Evolutionary conservation across 2,797 vertebrate genomes (phyloP).

Genomic region (Syngnathus acus): DNA sequence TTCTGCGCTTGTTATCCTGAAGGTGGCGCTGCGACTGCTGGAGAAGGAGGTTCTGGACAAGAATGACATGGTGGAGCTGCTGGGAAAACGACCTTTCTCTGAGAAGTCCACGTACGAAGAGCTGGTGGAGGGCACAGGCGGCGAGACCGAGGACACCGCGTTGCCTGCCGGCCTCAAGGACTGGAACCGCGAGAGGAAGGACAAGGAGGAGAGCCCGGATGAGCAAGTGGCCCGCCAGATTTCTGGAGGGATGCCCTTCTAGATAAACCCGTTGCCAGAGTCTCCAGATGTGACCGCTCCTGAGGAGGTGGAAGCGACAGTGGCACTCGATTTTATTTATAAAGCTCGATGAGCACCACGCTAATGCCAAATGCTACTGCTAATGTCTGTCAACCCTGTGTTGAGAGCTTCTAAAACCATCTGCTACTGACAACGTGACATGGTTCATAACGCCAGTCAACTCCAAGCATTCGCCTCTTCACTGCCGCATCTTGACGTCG

Average conservation of each 20-base stretch:
- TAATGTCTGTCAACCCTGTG: neutral
- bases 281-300: neutral
- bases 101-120: constrained; percentile 96
- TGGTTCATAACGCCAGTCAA: neutral
- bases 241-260: constrained; percentile 76
- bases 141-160: constrained; percentile 87
- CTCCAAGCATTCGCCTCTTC: too few species aligned
- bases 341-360: neutral
- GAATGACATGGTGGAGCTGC: constrained; percentile 86
- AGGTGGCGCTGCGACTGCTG: constrained; percentile 88
- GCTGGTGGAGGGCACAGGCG: constrained; percentile 91
- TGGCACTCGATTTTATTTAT: neutral
- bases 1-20: constrained; percentile 7
- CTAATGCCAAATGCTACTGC: neutral
- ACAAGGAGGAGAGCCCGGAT: constrained; percentile 73
- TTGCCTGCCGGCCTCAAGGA: constrained; percentile 92
- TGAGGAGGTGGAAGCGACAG: neutral
- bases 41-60: constrained; percentile 94
- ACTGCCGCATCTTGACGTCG: too few species aligned
- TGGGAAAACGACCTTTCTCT: constrained; percentile 83
- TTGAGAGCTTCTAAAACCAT: neutral
- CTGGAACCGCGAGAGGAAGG: constrained; percentile 86
- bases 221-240: constrained; percentile 79
- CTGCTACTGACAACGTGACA: neutral
- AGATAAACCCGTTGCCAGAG: constrained; percentile 22